These are phyloP conservation scores for Aethes cnicana DNA, from an alignment of 2,888 invertebrate genomes.

Conservation along the genomic window DNA sequence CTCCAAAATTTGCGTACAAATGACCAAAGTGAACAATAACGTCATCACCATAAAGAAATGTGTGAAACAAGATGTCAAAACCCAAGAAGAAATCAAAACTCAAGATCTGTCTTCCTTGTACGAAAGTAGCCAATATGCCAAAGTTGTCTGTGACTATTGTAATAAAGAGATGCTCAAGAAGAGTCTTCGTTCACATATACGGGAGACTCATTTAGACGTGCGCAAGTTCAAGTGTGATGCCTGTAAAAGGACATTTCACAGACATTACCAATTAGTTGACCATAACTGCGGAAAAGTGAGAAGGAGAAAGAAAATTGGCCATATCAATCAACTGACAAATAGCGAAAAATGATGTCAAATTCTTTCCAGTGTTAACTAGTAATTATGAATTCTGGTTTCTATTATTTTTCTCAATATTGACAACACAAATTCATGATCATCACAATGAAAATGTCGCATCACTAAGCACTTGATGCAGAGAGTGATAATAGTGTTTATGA, in stretches of 20 bases:
- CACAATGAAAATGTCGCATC: too few relatives aligned
- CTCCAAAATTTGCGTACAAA: constrained; percentile 53
- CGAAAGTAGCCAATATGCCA: constrained; percentile 51
- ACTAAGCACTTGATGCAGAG: too few relatives aligned
- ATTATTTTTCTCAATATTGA: too few relatives aligned
- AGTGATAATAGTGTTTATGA: too few relatives aligned
- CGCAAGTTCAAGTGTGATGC: constrained; percentile 51
- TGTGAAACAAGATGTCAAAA: constrained; percentile 35
- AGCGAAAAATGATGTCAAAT: too few relatives aligned
- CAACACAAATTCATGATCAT: too few relatives aligned
- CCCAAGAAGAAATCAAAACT: neutral
- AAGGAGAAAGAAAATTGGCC: neutral
- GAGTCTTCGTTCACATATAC: constrained; percentile 58
- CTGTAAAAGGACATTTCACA: constrained; percentile 47
- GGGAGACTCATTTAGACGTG: constrained; percentile 58
- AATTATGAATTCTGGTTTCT: too few relatives aligned
- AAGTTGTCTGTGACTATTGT: constrained; percentile 65
- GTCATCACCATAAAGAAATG: constrained; percentile 54
- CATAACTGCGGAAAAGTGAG: constrained; percentile 50
- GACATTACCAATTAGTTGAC: constrained; percentile 57
- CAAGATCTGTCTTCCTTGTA: constrained; percentile 42
- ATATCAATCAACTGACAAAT: neutral
- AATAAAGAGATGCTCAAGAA: constrained; percentile 70
- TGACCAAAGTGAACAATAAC: constrained; percentile 63
- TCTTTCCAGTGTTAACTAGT: too few relatives aligned